Base-by-base conservation (phyloP, 2,113 vertebrate genomes). In the Albula goreensis region DNA sequence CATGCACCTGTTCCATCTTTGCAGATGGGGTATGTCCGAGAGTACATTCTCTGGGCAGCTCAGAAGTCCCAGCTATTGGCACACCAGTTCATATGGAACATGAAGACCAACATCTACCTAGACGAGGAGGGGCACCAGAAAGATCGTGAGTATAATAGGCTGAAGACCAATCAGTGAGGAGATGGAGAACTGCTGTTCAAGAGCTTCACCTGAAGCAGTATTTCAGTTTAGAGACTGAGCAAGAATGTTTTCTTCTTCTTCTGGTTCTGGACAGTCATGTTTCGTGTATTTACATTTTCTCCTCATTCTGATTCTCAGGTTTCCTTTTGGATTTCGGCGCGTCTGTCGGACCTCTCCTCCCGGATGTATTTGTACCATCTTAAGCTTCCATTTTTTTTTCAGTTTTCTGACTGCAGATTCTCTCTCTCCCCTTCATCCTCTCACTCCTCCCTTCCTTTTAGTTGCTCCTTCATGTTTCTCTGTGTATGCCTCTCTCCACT, bases 21-120 rank as follows among this genome's bases (percentile, higher is more conserved):
- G 41, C 89, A 99, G 98, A 99, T 99, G 98, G 98, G 98, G 83
- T 99, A 99, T 0, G 97, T 99, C 80, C 95, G 98, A 78, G 98
- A 99, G 89, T 99, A 99, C 90, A 99, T 99, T 91, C 91, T 99
- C 51, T 98, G 97, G 97, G 98, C 98, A 0, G 98, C 98, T 60
- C 94, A 98, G 90, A 98, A 97, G 91, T 99, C 98, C 80, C 98
- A 99, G 93, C 97, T 99, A 2, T 92, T 99, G 92, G 98, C 98
- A 66, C 98, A 99, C 89, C 98, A 99, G 31, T 99, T 99, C 89
- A 99, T 99, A 92, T 99, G 98, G 98, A 99, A 99, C 93, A 99
- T 99, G 98, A 99, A 99, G 91, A 99, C 98, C 4, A 99, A 99
- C 92, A 96, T 98, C 89, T 99, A 91, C 90, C 88, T 97, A 80